phyloP scores from a whole-genome alignment of 2,113 vertebrate genomes.

The Calidris pygmaea region DNA sequence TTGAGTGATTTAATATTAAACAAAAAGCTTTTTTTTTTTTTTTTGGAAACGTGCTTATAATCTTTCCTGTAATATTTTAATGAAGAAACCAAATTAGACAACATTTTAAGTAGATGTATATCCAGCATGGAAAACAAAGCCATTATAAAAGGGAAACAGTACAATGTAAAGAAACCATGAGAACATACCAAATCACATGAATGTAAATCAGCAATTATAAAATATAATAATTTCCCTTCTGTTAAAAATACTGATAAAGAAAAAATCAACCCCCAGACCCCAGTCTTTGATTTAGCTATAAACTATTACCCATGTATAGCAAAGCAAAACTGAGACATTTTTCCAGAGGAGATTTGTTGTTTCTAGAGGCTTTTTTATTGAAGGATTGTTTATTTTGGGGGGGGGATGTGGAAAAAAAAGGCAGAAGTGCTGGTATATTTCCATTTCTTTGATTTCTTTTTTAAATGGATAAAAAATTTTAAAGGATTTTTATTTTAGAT shows the following conservation, averaged over 20 bases:
- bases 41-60: not conserved
- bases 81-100: not conserved
- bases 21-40: not conserved
- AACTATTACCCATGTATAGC: not conserved
- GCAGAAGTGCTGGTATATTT: not conserved
- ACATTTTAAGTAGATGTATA: not conserved
- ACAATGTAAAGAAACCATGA: not conserved
- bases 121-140: not conserved
- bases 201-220: not conserved
- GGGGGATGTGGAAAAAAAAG: not conserved
- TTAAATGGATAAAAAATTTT: not conserved
- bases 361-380: not conserved
- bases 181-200: not conserved
- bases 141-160: not conserved
- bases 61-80: not conserved
- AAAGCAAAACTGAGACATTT: not conserved
- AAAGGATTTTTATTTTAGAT: not conserved
- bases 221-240: not conserved
- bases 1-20: not conserved
- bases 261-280: fast-evolving
- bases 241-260: not conserved
- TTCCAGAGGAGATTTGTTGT: not conserved
- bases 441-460: not conserved
- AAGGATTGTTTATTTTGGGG: not conserved
- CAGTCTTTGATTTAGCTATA: not conserved